Base-by-base conservation (phyloP, 1,140 invertebrate genomes). In the Schlechtendalia chinensis region DNA sequence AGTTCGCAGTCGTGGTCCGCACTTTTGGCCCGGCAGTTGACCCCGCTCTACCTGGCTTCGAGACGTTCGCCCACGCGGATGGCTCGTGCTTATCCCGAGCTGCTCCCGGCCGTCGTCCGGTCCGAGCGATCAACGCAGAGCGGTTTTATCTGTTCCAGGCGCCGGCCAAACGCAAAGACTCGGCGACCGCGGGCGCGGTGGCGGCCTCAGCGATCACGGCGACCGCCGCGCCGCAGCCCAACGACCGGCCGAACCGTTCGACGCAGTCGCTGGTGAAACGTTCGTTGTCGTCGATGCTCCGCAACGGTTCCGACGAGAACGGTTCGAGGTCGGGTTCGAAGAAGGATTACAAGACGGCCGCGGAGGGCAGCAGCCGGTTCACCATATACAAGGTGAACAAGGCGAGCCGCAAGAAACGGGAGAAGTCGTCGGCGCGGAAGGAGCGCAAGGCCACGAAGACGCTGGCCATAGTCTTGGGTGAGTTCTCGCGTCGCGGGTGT, bases 381-480 rank as follows among this genome's bases (percentile, higher is more conserved):
- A 95, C 93, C 81, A 95, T 96, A 85, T 95, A 95, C 86, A 96
- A 95, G 87, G 92, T 94, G 27, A 94, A 95, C 87, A 96, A 97
- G 87, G 93, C 94, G n/a, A 96, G 93, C 85, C 91, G 92, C 86
- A 97, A 94, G 89, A 97, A 96, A 88, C 89, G 94, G 58, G 95
- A 97, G 85, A 97, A 96, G 85, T 96, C 94, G 29, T 96, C 95
- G 1, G 96, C 94, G 2, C 96, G 95, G 85, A 94, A 95, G 85
- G 98, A 99, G 86, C 91, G 96, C 82, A 98, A 99, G 87, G 97
- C 98, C n/a, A 99, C 98, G 8, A 99, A 99, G 88, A 99, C 98
- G 19, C 87, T 99, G 53, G 97, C 97, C 82, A 99, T 99, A 86
- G 98, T 99, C 82, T 89, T 99, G 85, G 97, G 98, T 99, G 88